Evolutionary conservation across 2,888 invertebrate genomes (phyloP).

Genomic region (Habroteleia sp.): DNA sequence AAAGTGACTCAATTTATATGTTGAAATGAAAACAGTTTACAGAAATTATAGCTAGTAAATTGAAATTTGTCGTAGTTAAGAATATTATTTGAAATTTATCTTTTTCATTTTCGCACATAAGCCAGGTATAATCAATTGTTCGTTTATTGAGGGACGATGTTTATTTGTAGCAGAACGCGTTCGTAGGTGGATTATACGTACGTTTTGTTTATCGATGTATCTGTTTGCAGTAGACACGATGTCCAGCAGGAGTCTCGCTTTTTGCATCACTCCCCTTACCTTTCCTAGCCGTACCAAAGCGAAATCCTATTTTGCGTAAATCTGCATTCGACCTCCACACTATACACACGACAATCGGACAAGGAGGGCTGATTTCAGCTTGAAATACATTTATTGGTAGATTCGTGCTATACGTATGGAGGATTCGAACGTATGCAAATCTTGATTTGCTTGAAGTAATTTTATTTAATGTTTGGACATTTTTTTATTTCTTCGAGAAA

Average conservation of each 20-base stretch:
- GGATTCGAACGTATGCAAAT: constrained; percentile 72
- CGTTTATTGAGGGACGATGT: constrained; percentile 21
- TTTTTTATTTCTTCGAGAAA: constrained; percentile 43
- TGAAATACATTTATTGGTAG: constrained; percentile 74
- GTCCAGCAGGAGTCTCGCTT: constrained; percentile 46
- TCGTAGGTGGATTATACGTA: constrained; percentile 61
- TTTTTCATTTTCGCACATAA: constrained; percentile 9
- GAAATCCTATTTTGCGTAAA: constrained; percentile 74
- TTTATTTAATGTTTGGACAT: constrained; percentile 46
- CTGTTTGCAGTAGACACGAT: constrained; percentile 58
- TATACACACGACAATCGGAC: constrained; percentile 48
- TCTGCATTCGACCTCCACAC: constrained; percentile 73
- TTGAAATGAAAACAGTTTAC: too few relatives aligned
- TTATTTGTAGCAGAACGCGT: constrained; percentile 23
- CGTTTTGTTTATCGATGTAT: constrained; percentile 64
- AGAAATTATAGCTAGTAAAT: too few relatives aligned
- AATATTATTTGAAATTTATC: too few relatives aligned
- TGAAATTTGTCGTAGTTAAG: too few relatives aligned
- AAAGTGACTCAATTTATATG: too few relatives aligned
- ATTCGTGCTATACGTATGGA: constrained; percentile 61
- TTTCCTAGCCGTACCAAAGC: constrained; percentile 34
- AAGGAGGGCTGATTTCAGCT: constrained; percentile 67
- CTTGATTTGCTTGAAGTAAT: constrained; percentile 62
- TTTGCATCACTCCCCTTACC: constrained; percentile 11
- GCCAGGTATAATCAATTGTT: constrained; percentile 26